Base-by-base conservation (phyloP, 2,888 invertebrate genomes). In the Meloe dianella region DNA sequence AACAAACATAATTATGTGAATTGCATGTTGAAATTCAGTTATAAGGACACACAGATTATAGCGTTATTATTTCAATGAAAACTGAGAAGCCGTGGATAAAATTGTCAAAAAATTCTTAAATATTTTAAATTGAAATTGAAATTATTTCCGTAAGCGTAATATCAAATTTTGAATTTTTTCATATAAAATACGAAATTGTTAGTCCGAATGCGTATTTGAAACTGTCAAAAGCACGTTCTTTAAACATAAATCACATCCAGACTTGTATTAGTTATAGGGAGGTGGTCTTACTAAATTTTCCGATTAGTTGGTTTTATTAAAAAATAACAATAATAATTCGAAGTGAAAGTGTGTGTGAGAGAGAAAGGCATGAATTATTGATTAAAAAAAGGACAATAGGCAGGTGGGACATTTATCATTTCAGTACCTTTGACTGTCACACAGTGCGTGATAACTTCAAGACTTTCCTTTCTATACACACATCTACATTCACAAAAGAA, bases 201-300 rank as follows among this genome's bases (percentile, higher is more conserved):
- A 47, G 47, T 47, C 6, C 9, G 2, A 20, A 4, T 10, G 10
- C 10, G 8, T 22, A 47, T 8, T 47, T 47, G 10, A 20, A 47
- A 47, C 47, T 47, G 47, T 47, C 47, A 47, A 20, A 20, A 10
- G 47, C 47, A 47, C 47, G 47, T 47, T 47, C 47, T 17, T 22
- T 20, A 9, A 20, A 10, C 47, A 47, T 47, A 47, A 47, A 47
- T 47, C 47, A 47, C 2, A 20, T 9, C 2, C 20, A 47, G 47
- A 20, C 9, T 2, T 22, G 47, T 47, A 20, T 22, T 20, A 20
- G 47, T 14, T 4, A 35, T 14, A 12, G 1, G 2, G n/a, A 12
- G 12, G 3, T 12, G 14, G 12, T 12, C 4, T 12, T 12, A 12
- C 6, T 30, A 6, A 8, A 14, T 41, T 17, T 41, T 17, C 8